Evolutionary conservation across 2,113 vertebrate genomes (phyloP), one percentile per base, ranked within the genome.

Genomic region (Tursiops truncatus): DNA sequence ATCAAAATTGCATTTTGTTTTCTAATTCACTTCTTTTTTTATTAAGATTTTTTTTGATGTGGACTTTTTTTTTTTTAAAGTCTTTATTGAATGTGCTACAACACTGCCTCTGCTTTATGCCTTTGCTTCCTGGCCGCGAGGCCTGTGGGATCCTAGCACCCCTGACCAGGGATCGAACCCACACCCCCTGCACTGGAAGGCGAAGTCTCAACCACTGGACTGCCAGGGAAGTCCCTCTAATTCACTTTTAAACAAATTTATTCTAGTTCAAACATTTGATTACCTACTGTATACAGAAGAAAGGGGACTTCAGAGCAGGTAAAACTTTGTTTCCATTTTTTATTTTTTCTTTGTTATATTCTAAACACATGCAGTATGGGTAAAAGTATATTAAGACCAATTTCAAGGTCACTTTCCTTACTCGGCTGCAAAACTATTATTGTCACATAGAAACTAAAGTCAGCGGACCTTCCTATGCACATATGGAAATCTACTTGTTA

Each of bases 291-390:
- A 21, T 84, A 31, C 41, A 89, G 14, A 86, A 94, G 58, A 89
- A 50, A 89, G 25, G 26, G 6, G 3, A 85, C n/a, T 68, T 86
- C 11, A 90, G 0, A 77, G 23, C 36, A 82, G 17, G 25, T 36
- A 96, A 92, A 90, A 87, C 26, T 70, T 76, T 81, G 23, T 94
- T 94, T 20, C 63, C 15, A 33, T 74, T 79, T 93, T 50, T 88
- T 65, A 6, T 17, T 63, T 81, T 71, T 70, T 31, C 17, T 89
- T 33, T 80, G 31, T 89, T 89, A 70, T 73, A 56, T 31, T 96
- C 36, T 93, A 81, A 91, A 94, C 14, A 84, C 15, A 89, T 14
- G n/a, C 5, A 60, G 8, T 70, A 67, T 9, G 92, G 58, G 11
- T 26, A 94, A 81, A 85, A 67, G 11, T 62, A 33, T 36, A 89